Conservation (phyloP, 2,797 vertebrate species). For the Psittacula echo region DNA sequence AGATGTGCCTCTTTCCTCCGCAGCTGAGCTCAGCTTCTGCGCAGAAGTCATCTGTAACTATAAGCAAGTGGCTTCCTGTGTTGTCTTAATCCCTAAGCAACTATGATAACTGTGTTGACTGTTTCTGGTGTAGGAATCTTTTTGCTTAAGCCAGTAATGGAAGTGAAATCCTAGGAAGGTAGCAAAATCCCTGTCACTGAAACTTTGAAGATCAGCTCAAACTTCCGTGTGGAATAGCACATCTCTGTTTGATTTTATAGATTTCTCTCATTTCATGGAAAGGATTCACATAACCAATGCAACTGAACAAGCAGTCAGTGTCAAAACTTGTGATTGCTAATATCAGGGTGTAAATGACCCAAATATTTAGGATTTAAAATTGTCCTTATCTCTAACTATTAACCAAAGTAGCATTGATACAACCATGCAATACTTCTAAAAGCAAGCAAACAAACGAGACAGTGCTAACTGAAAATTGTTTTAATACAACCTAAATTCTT, state of each 20-base stretch:
- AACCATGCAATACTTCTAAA: not conserved
- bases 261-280: not conserved
- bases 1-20: not conserved
- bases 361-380: not conserved
- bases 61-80: not conserved
- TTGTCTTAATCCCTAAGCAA: not conserved
- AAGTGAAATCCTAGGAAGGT: not conserved
- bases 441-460: not conserved
- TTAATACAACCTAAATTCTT: not conserved
- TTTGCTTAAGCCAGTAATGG: not conserved
- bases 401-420: not conserved
- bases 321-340: not conserved
- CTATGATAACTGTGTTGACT: not conserved
- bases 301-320: not conserved
- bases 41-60: not conserved
- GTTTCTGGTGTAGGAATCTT: not conserved
- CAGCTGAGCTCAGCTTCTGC: not conserved
- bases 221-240: not conserved
- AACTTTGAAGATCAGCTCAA: not conserved
- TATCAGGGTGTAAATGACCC: not conserved
- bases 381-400: not conserved
- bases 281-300: rapidly evolving
- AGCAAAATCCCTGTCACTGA: not conserved
- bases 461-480: not conserved
- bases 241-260: not conserved